phyloP scores from a whole-genome alignment of 2,888 invertebrate genomes.

The Didymodactylos carnosus region DNA sequence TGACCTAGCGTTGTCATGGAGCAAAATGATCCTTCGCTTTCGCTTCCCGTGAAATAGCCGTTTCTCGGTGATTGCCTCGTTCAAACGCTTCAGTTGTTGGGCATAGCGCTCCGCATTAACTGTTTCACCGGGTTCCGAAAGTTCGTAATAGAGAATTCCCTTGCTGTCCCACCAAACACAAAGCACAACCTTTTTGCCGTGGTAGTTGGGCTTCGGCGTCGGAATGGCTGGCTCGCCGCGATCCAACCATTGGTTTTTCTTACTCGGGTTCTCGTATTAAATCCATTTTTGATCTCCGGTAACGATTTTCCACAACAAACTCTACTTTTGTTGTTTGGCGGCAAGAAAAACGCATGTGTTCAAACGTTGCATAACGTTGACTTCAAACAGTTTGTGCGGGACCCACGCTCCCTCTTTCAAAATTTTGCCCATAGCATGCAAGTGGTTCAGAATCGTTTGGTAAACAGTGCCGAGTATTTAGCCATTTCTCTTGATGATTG shows the following conservation, averaged over 20 bases:
- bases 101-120: slow-evolving; percentile 16
- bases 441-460: background rate
- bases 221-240: background rate
- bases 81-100: slow-evolving; percentile 16
- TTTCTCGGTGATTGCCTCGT: too few relatives aligned
- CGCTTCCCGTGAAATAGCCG: too few relatives aligned
- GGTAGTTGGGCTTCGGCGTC: slow-evolving; percentile 4
- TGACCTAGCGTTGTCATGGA: too few relatives aligned
- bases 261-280: background rate
- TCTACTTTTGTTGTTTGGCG: background rate
- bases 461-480: background rate
- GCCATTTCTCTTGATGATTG: background rate
- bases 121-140: slow-evolving; percentile 15
- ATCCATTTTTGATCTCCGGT: slow-evolving; percentile 6
- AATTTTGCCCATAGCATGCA: background rate
- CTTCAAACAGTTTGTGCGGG: background rate
- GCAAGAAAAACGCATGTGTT: background rate
- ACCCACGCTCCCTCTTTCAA: background rate
- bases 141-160: slow-evolving; percentile 16
- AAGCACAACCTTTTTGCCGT: slow-evolving; percentile 16
- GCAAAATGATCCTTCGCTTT: too few relatives aligned
- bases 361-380: background rate
- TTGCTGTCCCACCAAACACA: slow-evolving; percentile 16
- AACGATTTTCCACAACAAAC: background rate
- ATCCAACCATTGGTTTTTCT: background rate